Conservation (phyloP, 2,888 invertebrate species). For the Amiota mariae region DNA sequence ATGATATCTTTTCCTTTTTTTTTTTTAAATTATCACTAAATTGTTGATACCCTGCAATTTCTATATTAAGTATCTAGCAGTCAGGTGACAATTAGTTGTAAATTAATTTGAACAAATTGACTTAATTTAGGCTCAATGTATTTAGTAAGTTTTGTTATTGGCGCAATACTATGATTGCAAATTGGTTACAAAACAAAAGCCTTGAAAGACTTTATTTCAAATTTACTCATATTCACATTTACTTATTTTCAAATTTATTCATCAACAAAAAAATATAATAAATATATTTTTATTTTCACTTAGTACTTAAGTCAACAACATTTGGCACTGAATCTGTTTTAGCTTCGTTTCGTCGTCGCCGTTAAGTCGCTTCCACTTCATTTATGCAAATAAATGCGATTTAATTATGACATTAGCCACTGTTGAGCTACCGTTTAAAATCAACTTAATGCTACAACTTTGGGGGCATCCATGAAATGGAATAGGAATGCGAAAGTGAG, state of each 20-base stretch:
- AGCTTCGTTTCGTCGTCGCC: conserved; percentile 2
- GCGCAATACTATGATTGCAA: too few relatives aligned
- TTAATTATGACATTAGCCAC: conserved; percentile 69
- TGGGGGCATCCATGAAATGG: too few relatives aligned
- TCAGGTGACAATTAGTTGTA: conserved; percentile 71
- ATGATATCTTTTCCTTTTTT: conserved; percentile 33
- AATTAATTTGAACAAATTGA: conserved; percentile 49
- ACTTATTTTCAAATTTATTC: background rate
- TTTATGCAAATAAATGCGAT: conserved; percentile 61
- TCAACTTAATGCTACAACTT: conserved; percentile 26
- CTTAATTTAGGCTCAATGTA: too few relatives aligned
- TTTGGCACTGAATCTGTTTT: background rate
- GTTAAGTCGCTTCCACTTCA: conserved; percentile 47
- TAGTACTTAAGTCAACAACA: background rate
- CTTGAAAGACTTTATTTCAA: background rate
- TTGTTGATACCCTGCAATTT: conserved; percentile 51
- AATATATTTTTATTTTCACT: background rate
- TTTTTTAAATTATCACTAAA: conserved; percentile 53
- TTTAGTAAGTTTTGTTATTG: too few relatives aligned
- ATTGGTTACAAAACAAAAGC: background rate
- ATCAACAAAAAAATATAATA: background rate
- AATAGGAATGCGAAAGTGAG: too few relatives aligned
- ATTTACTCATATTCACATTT: background rate
- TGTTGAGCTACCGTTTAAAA: conserved; percentile 66
- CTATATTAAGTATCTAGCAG: conserved; percentile 30